Conservation (phyloP, 2,113 vertebrate genomes). For the Acrocephalus arundinaceus region DNA sequence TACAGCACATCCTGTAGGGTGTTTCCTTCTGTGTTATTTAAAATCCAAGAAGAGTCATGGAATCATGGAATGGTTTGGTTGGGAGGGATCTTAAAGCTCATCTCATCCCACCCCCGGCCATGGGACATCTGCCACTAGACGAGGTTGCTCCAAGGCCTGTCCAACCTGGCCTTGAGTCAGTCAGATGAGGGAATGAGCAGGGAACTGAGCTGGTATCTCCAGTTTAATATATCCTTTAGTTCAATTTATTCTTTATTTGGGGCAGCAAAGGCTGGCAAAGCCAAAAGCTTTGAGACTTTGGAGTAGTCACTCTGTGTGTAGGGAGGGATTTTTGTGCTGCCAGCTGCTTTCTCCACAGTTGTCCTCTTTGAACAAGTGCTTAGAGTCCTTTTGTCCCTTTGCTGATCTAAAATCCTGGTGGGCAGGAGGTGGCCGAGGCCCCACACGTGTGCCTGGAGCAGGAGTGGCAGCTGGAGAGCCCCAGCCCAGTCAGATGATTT, state of each 20-base stretch:
- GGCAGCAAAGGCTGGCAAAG: background rate
- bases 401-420: background rate
- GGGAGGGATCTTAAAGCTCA: background rate
- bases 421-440: background rate
- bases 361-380: background rate
- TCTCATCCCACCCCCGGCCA: background rate
- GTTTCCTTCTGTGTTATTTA: background rate
- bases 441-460: background rate
- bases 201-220: background rate
- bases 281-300: background rate
- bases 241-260: background rate
- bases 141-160: background rate
- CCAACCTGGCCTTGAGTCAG: background rate
- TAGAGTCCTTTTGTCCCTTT: slow-evolving; percentile 16
- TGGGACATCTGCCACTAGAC: background rate
- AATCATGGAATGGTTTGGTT: background rate
- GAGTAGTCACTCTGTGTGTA: rapidly evolving
- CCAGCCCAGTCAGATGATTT: background rate
- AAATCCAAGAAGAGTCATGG: background rate
- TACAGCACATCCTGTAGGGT: rapidly evolving
- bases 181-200: background rate
- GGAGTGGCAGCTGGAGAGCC: slow-evolving; percentile 19
- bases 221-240: background rate
- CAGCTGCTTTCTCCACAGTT: background rate
- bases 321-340: background rate